Base-by-base conservation (phyloP, 2,113 vertebrate species). In the Corvus moneduloides region DNA sequence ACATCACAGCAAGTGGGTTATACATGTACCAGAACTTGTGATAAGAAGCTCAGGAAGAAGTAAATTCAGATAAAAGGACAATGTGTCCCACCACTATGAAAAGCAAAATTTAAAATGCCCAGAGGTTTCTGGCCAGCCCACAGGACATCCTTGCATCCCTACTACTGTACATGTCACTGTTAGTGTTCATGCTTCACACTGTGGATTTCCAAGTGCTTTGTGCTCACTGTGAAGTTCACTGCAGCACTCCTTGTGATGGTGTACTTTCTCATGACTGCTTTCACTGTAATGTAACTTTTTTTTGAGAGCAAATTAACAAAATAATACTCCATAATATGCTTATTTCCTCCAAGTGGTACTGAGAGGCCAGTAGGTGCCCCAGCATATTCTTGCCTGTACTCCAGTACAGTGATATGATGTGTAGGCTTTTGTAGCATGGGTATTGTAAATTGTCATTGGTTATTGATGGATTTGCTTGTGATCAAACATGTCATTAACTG, bases 121-220 rank as follows among this genome's bases (percentile, higher is more conserved):
- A 33, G 46, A 52, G n/a, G 6, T 74, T 85, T 39, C 46, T 88
- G 75, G 30, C 17, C 66, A 77, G 39, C 44, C 27, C 46, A 49
- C 41, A 71, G 48, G 61, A 58, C 3, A 58, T 33, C 23, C 14
- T 44, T 73, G 37, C 10, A n/a, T 13, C 56, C 6, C 0, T 48
- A 1, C 16, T 58, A 11, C 10, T 33, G 13, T 23, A 72, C 11
- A 6, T 0, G 10, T 27, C n/a, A 24, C n/a, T 59, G 5, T 2
- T 27, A 16, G 28, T 2, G 2, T 4, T 61, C 35, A 9, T 3
- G 6, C 17, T 55, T 68, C 51, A 35, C 37, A 11, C 13, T 30
- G 52, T 6, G 2, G 26, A 39, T 39, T 67, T 37, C 28, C 0
- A 0, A 77, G 55, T 2, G 20, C 44, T 68, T 59, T 6, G 0